A percentile compares a stretch with the other conserved stretches of the same genome.
These are phyloP conservation scores for Macrosteles quadrilineatus DNA, from an alignment of 1,140 invertebrate genomes.

Conservation along the genomic window DNA sequence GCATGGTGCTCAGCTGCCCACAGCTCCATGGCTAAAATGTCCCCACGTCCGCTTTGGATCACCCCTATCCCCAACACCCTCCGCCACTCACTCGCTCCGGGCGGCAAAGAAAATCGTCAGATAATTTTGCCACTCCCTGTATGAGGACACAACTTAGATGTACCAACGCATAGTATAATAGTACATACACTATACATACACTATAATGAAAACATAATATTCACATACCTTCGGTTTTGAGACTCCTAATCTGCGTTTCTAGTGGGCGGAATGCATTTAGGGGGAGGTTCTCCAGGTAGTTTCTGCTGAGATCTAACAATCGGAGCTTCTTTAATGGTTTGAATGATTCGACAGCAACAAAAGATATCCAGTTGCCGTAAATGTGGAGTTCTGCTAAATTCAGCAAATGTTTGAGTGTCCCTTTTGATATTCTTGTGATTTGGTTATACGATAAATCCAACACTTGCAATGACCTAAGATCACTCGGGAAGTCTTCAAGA, in stretches of 20 bases:
- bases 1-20: no score
- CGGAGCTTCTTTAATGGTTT: constrained; percentile 74
- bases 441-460: constrained; percentile 84
- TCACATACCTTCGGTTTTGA: constrained; percentile 73
- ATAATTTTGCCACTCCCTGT: no score
- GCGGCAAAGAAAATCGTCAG: no score
- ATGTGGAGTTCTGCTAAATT: constrained; percentile 75
- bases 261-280: constrained; percentile 72
- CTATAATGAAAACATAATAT: no score
- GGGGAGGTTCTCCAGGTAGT: constrained; percentile 80
- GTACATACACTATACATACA: no score
- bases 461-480: constrained; percentile 73
- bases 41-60: no score
- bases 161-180: no score
- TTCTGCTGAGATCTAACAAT: constrained; percentile 79
- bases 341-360: constrained; percentile 76
- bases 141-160: no score
- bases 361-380: constrained; percentile 79
- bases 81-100: no score
- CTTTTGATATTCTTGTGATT: constrained; percentile 72
- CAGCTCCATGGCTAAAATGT: no score
- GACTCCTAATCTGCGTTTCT: constrained; percentile 76
- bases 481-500: constrained; percentile 78
- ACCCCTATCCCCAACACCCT: no score
- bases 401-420: constrained; percentile 71